A percentile compares a stretch with the other conserved stretches of the same genome.
These are phyloP conservation scores for Anthoscopus minutus DNA, from an alignment of 2,113 vertebrate species.

Conservation along the genomic window DNA sequence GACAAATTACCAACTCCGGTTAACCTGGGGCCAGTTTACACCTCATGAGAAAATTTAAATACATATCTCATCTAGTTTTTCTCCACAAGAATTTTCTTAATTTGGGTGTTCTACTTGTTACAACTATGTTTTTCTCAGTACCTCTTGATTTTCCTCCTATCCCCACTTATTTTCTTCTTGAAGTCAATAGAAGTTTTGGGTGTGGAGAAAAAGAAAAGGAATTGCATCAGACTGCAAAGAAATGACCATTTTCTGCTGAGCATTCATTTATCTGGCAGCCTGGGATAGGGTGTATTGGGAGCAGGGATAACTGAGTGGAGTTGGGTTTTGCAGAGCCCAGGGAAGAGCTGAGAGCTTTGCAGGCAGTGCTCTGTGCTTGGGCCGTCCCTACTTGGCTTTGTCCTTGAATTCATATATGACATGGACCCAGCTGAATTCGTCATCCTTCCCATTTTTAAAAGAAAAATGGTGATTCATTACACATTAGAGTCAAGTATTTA, in stretches of 20 bases:
- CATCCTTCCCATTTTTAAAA: background rate
- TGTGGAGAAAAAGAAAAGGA: background rate
- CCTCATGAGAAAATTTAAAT: background rate
- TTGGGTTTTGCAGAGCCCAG: background rate
- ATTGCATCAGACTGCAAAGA: background rate
- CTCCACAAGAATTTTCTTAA: background rate
- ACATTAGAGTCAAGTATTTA: background rate
- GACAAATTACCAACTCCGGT: background rate
- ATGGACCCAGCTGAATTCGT: background rate
- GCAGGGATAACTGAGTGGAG: background rate
- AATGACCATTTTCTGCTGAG: background rate
- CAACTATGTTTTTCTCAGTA: background rate
- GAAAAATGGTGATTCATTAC: rapidly evolving
- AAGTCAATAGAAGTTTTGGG: background rate
- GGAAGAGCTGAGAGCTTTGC: background rate
- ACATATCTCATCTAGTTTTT: background rate
- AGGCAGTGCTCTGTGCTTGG: rapidly evolving
- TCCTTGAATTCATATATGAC: rapidly evolving
- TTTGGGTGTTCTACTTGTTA: background rate
- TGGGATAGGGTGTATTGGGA: background rate
- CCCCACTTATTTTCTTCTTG: background rate
- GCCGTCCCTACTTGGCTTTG: background rate
- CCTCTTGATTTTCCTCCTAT: background rate
- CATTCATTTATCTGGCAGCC: background rate
- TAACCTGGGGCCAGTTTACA: background rate